Base-by-base conservation (phyloP, 23 tunicate species). In the Halocynthia roretzi region DNA sequence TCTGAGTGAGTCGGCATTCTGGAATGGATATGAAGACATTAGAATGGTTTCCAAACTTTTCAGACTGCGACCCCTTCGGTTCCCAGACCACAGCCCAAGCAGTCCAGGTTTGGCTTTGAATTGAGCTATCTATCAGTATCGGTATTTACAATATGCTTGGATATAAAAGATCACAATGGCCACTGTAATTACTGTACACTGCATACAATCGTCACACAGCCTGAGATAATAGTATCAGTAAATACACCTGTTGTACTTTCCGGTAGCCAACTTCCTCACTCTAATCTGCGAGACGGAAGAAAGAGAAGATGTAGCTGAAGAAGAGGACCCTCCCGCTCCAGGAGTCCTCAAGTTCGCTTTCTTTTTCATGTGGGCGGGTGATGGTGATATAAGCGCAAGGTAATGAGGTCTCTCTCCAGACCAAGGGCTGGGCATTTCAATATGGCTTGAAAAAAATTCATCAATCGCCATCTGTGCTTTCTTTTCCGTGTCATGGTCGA, bases 381-480 rank as follows among this genome's bases (percentile, higher is more conserved):
- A 84, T 6, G 97, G 97, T 10, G 97, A 90, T 7, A 90, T 85
- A 48, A 90, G 77, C 7, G 97, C 90, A 8, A 90, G 65, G 67
- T 77, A 81, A 71, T 81, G 87, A 54, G 69, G 74, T 12, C 55
- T 73, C 63, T 74, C 78, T 12, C 31, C 55, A 7, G 94, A 83
- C 81, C 86, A 83, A 6, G 94, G 94, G 54, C 94, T 88, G 1
- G 90, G 70, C 17, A 90, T 77, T 31, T 90, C 78, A 20, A 90
- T 62, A 14, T 71, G 77, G 61, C 71, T 81, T 50, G 90, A 77
- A 57, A 90, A 90, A 81, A 90, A 90, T 8, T 86, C 82, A 44
- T 90, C 97, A 23, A 90, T 90, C 7, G 97, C 97, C 66, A 81
- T 75, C 51, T 90, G 97, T 6, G 97, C 90, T 71, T 80, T 75